Evolutionary conservation across 2,888 invertebrate species (phyloP), one percentile per base, ranked within the genome.

Genomic region (Cryptus armator): DNA sequence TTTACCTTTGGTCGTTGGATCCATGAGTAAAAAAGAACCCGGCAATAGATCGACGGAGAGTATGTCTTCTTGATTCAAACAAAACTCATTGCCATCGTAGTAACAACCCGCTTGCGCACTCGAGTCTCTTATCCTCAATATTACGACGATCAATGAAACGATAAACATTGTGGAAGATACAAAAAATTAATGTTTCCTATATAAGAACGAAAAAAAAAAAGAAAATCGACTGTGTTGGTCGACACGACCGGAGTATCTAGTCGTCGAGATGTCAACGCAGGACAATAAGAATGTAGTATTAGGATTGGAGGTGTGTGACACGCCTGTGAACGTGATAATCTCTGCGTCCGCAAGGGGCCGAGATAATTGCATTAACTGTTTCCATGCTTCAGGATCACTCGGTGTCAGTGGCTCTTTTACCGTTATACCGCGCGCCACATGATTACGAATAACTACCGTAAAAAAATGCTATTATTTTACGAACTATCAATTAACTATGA

Each of bases 21-120:
- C 91, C 81, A 95, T 92, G 76, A 97, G 94, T 83, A 97, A 94
- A 81, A 93, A 91, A 86, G 95, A 95, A 0, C 96, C 95, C 0
- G 97, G 97, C 95, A 97, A 96, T 67, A 96, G 94, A 93, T 96
- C 96, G n/a, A 95, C 95, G 14, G 96, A 95, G 32, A 97, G 93
- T 90, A 97, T 96, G 92, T 97, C 97, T 86, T 97, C 95, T 6
- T 96, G 93, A 92, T 96, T 94, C 48, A 93, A 89, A 74, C 93
- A 93, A 85, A 93, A 93, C 80, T 93, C 93, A 64, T 90, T 92
- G 0, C 93, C 93, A 12, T 93, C 93, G 81, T 93, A 92, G 87
- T 91, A 93, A 81, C 93, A 93, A 44, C 92, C 89, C 5, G 43
- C 32, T 66, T 92, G 89, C 6, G 85, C 70, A 16, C 74, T 37